Conservation (phyloP, 2,113 vertebrate species). For the Polypterus senegalus region DNA sequence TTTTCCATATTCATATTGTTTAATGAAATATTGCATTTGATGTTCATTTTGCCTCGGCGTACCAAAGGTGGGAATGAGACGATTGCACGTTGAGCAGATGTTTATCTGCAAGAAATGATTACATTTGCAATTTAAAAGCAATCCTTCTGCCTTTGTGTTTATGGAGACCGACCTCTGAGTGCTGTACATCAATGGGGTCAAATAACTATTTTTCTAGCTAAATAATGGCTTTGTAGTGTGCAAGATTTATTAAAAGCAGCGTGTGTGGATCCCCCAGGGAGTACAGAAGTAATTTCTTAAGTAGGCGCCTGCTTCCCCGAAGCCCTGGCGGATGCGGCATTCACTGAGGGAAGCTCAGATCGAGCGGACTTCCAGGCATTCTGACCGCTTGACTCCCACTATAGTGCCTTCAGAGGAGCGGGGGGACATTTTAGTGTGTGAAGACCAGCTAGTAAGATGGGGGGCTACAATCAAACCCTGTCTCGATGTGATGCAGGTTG, state of each 20-base stretch:
- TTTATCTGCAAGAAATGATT: constrained; percentile 42
- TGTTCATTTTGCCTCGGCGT: constrained; percentile 14
- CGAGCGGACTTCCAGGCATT: too few species aligned
- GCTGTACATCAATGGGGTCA: constrained; percentile 36
- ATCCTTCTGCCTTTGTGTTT: constrained; percentile 39
- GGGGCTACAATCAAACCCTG: too few species aligned
- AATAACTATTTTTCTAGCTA: constrained; percentile 42
- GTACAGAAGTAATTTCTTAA: too few species aligned
- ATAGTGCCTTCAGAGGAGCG: too few species aligned
- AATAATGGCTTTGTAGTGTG: constrained; percentile 23
- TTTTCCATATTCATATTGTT: constrained; percentile 16
- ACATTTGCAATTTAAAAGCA: constrained; percentile 52
- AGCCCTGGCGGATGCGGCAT: too few species aligned
- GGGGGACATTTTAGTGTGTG: too few species aligned
- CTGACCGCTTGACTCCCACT: too few species aligned
- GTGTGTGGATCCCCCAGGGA: too few species aligned
- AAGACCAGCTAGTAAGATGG: too few species aligned
- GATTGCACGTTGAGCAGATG: constrained; percentile 28
- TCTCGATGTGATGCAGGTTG: too few species aligned
- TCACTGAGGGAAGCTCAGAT: too few species aligned
- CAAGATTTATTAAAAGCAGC: not conserved
- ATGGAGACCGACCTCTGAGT: constrained; percentile 28
- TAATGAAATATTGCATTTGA: constrained; percentile 7
- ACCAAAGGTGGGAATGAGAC: constrained; percentile 18
- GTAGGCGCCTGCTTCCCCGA: too few species aligned